A percentile compares a stretch with the other conserved stretches of the same genome.
These are phyloP conservation scores for Puffinus mauretanicus DNA, from an alignment of 2,113 vertebrate genomes.

Conservation along the genomic window DNA sequence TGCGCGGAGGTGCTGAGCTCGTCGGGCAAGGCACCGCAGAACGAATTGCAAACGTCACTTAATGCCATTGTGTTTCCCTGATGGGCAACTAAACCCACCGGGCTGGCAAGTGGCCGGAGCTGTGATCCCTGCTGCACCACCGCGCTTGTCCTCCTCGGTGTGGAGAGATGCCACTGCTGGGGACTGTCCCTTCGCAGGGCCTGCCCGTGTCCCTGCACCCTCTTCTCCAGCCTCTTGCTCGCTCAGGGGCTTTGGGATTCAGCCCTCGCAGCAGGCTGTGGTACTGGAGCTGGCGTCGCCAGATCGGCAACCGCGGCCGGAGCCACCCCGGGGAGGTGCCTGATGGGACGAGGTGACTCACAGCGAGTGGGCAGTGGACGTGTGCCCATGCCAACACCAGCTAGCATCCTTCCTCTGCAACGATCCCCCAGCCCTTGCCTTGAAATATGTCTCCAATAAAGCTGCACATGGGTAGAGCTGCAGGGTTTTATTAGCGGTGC, in stretches of 20 bases:
- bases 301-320: fast-evolving
- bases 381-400: neutral
- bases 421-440: neutral
- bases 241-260: neutral
- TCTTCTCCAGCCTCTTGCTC: neutral
- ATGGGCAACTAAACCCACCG: neutral
- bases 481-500: neutral
- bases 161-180: neutral
- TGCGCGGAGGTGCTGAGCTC: fast-evolving
- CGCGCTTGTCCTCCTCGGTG: fast-evolving
- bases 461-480: neutral
- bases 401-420: neutral
- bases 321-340: neutral
- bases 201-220: fast-evolving
- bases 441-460: neutral
- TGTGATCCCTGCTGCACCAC: neutral
- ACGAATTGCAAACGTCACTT: fast-evolving
- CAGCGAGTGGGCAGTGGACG: neutral
- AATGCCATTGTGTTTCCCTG: neutral
- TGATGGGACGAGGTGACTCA: neutral
- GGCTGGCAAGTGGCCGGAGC: neutral
- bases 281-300: fast-evolving
- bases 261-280: fast-evolving
- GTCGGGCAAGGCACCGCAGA: neutral
- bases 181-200: neutral